phyloP scores from a whole-genome alignment of 2,797 vertebrate species.

The Tolypeutes matacus region DNA sequence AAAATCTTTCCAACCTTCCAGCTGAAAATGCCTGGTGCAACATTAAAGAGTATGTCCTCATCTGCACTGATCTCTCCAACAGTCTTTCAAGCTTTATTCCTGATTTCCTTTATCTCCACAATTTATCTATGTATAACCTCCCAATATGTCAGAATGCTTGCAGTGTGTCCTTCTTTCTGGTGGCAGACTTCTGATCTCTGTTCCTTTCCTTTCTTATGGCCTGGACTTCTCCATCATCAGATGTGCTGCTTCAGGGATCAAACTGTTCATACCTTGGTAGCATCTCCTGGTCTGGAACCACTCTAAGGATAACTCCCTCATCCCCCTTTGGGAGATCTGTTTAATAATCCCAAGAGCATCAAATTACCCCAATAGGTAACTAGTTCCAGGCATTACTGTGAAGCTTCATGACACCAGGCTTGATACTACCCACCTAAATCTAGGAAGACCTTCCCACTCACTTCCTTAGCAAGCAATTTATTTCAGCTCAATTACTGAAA shows the following conservation, averaged over 20 bases:
- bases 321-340: neutral
- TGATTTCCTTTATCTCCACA: constrained; percentile 3
- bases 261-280: neutral
- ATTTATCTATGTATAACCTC: too few species aligned
- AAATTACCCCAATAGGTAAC: neutral
- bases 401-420: neutral
- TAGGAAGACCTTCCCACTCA: neutral
- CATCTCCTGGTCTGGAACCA: neutral
- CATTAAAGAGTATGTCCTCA: neutral
- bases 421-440: neutral
- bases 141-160: neutral
- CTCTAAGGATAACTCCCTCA: neutral
- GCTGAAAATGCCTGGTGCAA: neutral
- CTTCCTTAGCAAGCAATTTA: neutral
- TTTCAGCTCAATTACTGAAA: neutral
- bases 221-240: neutral
- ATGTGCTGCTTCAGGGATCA: neutral
- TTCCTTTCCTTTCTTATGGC: neutral
- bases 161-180: neutral
- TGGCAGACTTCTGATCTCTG: too few species aligned
- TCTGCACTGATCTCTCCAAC: neutral
- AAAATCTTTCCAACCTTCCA: constrained; percentile 44
- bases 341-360: neutral
- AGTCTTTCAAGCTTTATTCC: neutral
- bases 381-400: neutral